Evolutionary conservation across 2,797 vertebrate genomes (phyloP), one percentile per base, ranked within the genome.

Genomic region (Schizopygopsis pylzovi): DNA sequence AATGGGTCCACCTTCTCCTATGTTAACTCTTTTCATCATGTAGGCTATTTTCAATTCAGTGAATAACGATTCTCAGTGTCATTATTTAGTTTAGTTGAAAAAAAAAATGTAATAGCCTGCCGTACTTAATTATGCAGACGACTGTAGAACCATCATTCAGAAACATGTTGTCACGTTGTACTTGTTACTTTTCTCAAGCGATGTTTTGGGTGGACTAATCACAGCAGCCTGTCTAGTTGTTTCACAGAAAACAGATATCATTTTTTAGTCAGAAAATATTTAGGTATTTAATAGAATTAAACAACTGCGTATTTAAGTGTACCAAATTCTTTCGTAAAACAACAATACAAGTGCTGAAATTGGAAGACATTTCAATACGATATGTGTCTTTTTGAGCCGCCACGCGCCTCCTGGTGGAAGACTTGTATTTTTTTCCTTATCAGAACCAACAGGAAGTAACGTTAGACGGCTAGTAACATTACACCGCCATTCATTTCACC

Each of bases 161-260:
- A 22, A 80, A 10, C 10, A 20, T 47, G 18, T 28, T 45, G 5
- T 41, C 45, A 63, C 12, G 28, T 52, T 52, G 13, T 18, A 43
- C 13, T 1, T 52, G 72, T 77, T 77, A 84, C 72, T 52, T 84
- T 77, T 76, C 37, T 84, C 72, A 77, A 77, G 33, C 82, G 72
- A 13, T 67, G n/a, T 13, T 25, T 9, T 39, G 28, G 20, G 33
- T 10, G 28, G 45, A 11, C 59, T 4, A 76, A 76, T 65, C 82
- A 39, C 59, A 75, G 56, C 16, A 8, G 65, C 54, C 1, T 4
- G 37, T 11, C 49, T 54, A n/a, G 13, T 12, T 18, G 47, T 9
- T 33, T 33, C 3, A 45, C 10, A 5, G n/a, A 25, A 10, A 73
- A 41, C 39, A 43, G 0, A 54, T 37, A 6, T 47, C 9, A 6